Percentiles rank a stretch among this genome's conserved stretches.
Evolutionary conservation across 2,113 vertebrate genomes (phyloP).

Genomic region (Mystacornis crossleyi): DNA sequence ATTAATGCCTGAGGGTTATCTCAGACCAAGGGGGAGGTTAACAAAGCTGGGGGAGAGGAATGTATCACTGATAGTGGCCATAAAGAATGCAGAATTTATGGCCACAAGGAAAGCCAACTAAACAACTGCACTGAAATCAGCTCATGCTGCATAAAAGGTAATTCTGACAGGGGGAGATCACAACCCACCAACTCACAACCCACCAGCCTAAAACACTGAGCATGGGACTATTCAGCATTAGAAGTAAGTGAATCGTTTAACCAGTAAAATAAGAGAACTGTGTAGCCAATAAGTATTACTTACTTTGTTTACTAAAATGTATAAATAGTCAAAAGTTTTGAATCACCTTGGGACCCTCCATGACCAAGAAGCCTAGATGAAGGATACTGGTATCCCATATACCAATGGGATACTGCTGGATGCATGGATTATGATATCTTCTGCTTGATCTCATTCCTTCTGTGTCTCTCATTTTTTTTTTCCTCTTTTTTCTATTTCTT

Average conservation of each 20-base stretch:
- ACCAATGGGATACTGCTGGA: not conserved
- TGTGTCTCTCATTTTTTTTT: rapidly evolving
- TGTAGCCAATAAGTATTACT: not conserved
- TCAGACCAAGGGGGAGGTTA: not conserved
- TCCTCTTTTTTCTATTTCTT: not conserved
- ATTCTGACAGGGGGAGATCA: not conserved
- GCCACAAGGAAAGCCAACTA: not conserved
- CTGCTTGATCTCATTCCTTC: not conserved
- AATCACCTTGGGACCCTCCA: not conserved
- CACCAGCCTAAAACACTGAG: no score
- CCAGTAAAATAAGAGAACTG: not conserved
- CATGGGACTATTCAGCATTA: not conserved
- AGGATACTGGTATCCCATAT: not conserved
- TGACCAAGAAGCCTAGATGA: not conserved
- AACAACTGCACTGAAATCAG: not conserved
- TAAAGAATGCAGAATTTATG: not conserved
- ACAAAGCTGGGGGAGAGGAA: not conserved
- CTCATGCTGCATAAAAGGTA: not conserved
- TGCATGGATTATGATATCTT: not conserved
- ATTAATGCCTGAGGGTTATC: no score
- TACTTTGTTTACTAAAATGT: not conserved
- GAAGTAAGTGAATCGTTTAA: not conserved
- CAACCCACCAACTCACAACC: not conserved
- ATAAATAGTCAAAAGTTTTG: not conserved
- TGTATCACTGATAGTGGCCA: no score